Conservation (phyloP, 2,888 invertebrate species). For the Nemurella pictetii region DNA sequence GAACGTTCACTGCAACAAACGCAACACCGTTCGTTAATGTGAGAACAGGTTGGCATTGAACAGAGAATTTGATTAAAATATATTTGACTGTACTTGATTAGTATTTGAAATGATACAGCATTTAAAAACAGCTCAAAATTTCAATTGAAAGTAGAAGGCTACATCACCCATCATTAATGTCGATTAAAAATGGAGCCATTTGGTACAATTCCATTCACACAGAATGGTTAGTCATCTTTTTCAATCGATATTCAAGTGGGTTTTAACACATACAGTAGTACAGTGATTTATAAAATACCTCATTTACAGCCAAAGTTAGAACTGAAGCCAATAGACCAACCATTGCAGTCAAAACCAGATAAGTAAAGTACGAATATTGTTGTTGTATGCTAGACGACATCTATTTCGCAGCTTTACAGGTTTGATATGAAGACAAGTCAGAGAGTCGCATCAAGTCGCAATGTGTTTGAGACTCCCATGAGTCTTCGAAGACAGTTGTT, state of each 20-base stretch:
- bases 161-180: too few relatives aligned
- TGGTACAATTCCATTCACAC: too few relatives aligned
- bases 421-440: too few relatives aligned
- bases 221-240: not conserved
- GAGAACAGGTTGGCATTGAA: not conserved
- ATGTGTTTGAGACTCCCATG: too few relatives aligned
- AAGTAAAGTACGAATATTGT: too few relatives aligned
- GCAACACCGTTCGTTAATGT: not conserved
- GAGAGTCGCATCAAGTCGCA: too few relatives aligned
- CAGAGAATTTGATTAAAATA: not conserved
- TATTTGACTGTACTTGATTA: not conserved
- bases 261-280: not conserved
- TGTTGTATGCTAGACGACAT: too few relatives aligned
- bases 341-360: too few relatives aligned
- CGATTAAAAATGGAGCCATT: too few relatives aligned
- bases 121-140: not conserved
- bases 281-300: not conserved
- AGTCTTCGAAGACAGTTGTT: too few relatives aligned
- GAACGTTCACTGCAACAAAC: not conserved
- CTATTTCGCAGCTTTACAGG: too few relatives aligned
- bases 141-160: too few relatives aligned
- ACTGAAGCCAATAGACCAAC: not conserved
- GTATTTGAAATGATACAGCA: not conserved
- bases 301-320: not conserved
- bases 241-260: not conserved